Conservation (phyloP, 2,797 vertebrate species). For the Odontamblyopus lacepedii region DNA sequence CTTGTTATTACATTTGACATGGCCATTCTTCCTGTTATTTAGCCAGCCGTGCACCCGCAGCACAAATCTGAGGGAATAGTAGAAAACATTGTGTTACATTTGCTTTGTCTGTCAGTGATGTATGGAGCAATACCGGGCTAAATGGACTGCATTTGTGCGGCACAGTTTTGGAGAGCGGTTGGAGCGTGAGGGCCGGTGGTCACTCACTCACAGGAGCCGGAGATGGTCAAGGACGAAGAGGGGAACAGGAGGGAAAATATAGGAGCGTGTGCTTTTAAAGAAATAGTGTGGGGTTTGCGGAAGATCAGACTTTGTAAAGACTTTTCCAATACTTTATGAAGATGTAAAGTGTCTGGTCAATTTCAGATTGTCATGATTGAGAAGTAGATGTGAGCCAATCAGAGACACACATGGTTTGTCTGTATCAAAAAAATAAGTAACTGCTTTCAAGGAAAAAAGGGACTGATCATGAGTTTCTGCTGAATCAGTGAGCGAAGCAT, state of each 20-base stretch:
- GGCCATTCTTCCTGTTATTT: conserved; percentile 2
- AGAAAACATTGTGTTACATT: conserved; percentile 6
- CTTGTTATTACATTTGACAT: conserved; percentile 11
- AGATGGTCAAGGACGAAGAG: background rate
- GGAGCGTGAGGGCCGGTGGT: background rate
- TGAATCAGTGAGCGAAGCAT: no score
- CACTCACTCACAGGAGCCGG: conserved; percentile 3
- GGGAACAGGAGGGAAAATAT: background rate
- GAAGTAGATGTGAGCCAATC: no score
- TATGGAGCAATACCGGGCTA: conserved; percentile 2
- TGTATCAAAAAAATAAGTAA: no score
- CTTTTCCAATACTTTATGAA: no score
- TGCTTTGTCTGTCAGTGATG: conserved; percentile 11
- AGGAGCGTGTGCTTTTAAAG: background rate
- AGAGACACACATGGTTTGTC: no score
- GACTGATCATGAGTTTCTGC: no score
- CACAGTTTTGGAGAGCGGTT: conserved; percentile 4
- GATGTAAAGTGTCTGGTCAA: no score
- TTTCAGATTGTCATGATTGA: no score
- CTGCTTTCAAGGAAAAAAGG: no score
- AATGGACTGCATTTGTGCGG: conserved; percentile 16
- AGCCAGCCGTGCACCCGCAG: background rate
- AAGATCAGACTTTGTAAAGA: no score
- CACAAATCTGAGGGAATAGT: background rate
- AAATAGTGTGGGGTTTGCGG: background rate